These are phyloP conservation scores for Chaetoderma sp. DNA, from an alignment of 2,888 invertebrate species.

Conservation along the genomic window DNA sequence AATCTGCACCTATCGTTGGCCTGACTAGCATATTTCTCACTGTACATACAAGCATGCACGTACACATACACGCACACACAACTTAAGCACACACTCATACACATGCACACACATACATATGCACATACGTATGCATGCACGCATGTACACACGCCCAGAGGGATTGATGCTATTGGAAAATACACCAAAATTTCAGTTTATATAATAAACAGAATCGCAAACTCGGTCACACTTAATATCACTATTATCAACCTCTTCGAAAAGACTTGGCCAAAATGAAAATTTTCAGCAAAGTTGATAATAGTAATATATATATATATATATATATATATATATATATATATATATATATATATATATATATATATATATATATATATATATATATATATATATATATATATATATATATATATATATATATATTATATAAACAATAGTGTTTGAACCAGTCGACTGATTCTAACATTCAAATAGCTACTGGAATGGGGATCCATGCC, in stretches of 20 bases:
- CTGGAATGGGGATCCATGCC: too few relatives aligned
- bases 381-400: too few relatives aligned
- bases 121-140: background rate
- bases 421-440: background rate
- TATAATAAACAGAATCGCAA: too few relatives aligned
- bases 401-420: background rate
- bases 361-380: slow-evolving; percentile 7
- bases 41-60: background rate
- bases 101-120: background rate
- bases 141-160: background rate
- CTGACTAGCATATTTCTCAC: background rate
- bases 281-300: background rate
- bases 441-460: background rate
- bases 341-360: slow-evolving; percentile 9
- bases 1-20: background rate
- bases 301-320: too few relatives aligned
- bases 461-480: background rate
- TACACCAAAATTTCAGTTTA: too few relatives aligned
- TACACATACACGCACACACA: background rate
- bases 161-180: too few relatives aligned
- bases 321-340: background rate
- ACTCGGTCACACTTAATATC: too few relatives aligned
- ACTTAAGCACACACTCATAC: background rate
- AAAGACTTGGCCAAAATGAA: too few relatives aligned
- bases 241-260: too few relatives aligned